These are phyloP conservation scores for Apoda limacodes DNA, from an alignment of 2,888 invertebrate species.

Conservation along the genomic window DNA sequence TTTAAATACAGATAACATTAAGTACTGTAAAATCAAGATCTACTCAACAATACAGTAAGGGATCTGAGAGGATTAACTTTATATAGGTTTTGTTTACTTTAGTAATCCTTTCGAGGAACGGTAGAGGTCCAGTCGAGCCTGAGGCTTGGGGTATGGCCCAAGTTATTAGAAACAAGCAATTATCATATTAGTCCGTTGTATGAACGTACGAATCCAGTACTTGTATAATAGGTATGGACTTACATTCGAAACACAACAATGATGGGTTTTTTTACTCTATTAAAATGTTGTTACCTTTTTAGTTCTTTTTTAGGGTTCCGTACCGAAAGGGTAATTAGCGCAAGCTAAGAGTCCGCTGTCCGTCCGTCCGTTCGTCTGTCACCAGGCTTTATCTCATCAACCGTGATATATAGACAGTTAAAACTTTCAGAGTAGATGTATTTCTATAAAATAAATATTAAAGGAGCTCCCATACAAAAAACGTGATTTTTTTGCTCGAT, in stretches of 20 bases:
- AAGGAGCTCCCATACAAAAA: too few relatives aligned
- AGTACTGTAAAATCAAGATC: background rate
- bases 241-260: background rate
- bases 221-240: background rate
- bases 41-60: background rate
- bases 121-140: slow-evolving; percentile 29
- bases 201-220: background rate
- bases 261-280: background rate
- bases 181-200: slow-evolving; percentile 2
- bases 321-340: too few relatives aligned
- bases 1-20: too few relatives aligned
- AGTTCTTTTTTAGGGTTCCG: too few relatives aligned
- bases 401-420: too few relatives aligned
- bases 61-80: slow-evolving; percentile 30
- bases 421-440: too few relatives aligned
- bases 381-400: too few relatives aligned
- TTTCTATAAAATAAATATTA: too few relatives aligned
- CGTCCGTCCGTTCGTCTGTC: too few relatives aligned
- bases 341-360: too few relatives aligned
- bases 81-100: slow-evolving; percentile 46
- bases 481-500: too few relatives aligned
- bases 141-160: slow-evolving; percentile 28
- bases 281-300: slow-evolving; percentile 6
- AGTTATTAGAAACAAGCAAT: slow-evolving; percentile 16
- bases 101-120: slow-evolving; percentile 39